phyloP scores from a whole-genome alignment of 2,113 vertebrate genomes.

The Jacana jacana region DNA sequence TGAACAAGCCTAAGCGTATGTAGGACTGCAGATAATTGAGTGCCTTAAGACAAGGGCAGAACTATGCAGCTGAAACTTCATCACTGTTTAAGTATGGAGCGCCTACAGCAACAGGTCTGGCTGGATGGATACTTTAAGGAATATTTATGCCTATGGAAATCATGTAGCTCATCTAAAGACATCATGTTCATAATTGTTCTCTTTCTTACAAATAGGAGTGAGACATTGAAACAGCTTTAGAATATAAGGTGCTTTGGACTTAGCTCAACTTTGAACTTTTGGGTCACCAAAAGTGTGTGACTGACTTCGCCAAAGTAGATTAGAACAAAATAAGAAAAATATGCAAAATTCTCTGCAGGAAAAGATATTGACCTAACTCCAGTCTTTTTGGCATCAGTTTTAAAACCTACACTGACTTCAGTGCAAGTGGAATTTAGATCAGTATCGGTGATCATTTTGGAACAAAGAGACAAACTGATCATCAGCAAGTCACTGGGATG shows the following conservation, averaged over 20 bases:
- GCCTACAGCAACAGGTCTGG: background rate
- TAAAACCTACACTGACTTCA: background rate
- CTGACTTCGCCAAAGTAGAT: background rate
- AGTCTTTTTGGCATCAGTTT: background rate
- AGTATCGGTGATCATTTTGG: background rate
- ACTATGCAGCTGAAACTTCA: background rate
- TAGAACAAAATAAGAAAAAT: background rate
- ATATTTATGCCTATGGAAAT: background rate
- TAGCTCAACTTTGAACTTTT: background rate
- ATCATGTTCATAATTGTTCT: background rate
- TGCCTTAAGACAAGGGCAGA: background rate
- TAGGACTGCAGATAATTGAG: background rate
- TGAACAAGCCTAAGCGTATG: background rate
- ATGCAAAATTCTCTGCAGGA: background rate
- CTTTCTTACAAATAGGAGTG: background rate
- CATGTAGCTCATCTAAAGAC: background rate
- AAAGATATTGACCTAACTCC: background rate
- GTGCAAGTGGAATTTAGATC: background rate
- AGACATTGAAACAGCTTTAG: background rate
- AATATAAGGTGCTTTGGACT: background rate
- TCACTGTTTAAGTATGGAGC: background rate
- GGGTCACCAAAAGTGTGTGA: background rate
- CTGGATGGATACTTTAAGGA: background rate
- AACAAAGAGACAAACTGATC: background rate
- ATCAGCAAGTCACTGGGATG: background rate